phyloP scores from a whole-genome alignment of 2,797 vertebrate genomes.

The Pseudochromis fuscus region DNA sequence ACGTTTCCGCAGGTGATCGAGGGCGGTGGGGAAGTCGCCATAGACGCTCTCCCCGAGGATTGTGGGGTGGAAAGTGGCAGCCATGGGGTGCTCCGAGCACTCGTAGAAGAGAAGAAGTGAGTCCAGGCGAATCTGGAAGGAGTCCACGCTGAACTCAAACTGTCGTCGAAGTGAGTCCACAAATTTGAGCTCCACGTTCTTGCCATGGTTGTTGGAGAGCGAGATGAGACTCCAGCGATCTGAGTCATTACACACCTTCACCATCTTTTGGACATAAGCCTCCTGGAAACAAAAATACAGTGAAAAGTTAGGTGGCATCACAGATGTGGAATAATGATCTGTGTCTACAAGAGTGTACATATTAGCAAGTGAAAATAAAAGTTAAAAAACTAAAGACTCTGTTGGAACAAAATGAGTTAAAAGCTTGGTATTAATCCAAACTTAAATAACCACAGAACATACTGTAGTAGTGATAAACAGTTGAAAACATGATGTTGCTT shows the following conservation, averaged over 20 bases:
- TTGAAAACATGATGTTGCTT: too few relatives aligned
- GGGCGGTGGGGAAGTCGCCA: constrained; percentile 94
- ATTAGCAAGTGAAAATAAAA: too few relatives aligned
- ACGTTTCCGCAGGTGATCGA: constrained; percentile 95
- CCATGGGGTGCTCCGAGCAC: constrained; percentile 98
- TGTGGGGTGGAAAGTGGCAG: constrained; percentile 95
- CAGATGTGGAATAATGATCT: background rate
- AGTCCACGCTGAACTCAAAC: constrained; percentile 99
- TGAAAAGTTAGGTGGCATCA: background rate
- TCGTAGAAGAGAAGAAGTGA: constrained; percentile 98
- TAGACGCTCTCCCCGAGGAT: constrained; percentile 98
- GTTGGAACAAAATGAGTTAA: too few relatives aligned
- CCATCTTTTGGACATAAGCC: constrained; percentile 99
- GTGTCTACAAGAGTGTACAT: too few relatives aligned
- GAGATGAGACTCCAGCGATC: constrained; percentile 99
- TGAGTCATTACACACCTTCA: constrained; percentile 98
- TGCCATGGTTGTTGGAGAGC: constrained; percentile 98
- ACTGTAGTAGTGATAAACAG: background rate
- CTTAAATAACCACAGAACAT: background rate
- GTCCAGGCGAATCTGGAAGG: constrained; percentile 98
- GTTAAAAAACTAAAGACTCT: too few relatives aligned
- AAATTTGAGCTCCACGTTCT: constrained; percentile 99
- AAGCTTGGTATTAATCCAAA: too few relatives aligned
- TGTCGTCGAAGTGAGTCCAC: constrained; percentile 97
- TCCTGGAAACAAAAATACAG: constrained; percentile 87